phyloP scores from a whole-genome alignment of 2,888 invertebrate genomes.

The Tridacna crocea region DNA sequence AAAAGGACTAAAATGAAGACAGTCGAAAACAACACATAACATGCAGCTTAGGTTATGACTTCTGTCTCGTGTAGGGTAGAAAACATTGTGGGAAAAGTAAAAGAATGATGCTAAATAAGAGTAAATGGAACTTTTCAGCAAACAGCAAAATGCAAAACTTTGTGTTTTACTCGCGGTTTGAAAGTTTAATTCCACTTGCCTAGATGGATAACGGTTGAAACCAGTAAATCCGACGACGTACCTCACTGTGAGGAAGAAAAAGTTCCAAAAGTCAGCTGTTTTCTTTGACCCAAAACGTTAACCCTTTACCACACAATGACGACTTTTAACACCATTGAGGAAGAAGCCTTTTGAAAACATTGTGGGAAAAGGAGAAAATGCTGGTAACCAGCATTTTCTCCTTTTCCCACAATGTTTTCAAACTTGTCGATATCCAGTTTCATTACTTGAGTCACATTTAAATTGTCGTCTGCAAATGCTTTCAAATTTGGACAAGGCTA shows the following conservation, averaged over 20 bases:
- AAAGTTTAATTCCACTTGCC: not conserved
- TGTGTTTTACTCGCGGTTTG: too few relatives aligned
- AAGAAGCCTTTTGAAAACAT: not conserved
- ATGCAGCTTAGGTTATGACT: not conserved
- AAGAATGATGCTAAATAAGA: too few relatives aligned
- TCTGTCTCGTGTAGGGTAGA: not conserved
- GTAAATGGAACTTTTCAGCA: too few relatives aligned
- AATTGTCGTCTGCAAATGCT: not conserved
- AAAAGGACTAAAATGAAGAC: not conserved
- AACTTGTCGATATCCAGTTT: not conserved
- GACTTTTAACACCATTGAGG: not conserved
- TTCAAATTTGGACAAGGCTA: not conserved
- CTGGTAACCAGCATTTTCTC: slow-evolving; percentile 5
- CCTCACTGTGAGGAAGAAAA: too few relatives aligned
- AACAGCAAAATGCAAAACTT: not conserved
- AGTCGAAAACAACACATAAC: not conserved
- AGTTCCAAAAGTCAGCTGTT: too few relatives aligned
- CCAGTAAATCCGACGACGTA: too few relatives aligned
- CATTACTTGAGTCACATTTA: not conserved
- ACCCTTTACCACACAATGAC: not conserved
- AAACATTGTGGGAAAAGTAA: not conserved
- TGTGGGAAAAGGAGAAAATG: not conserved
- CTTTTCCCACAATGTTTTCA: not conserved
- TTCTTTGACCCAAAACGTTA: too few relatives aligned
- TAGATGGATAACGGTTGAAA: too few relatives aligned